Base-by-base conservation (phyloP, 2,113 vertebrate species). In the Antechinus flavipes region DNA sequence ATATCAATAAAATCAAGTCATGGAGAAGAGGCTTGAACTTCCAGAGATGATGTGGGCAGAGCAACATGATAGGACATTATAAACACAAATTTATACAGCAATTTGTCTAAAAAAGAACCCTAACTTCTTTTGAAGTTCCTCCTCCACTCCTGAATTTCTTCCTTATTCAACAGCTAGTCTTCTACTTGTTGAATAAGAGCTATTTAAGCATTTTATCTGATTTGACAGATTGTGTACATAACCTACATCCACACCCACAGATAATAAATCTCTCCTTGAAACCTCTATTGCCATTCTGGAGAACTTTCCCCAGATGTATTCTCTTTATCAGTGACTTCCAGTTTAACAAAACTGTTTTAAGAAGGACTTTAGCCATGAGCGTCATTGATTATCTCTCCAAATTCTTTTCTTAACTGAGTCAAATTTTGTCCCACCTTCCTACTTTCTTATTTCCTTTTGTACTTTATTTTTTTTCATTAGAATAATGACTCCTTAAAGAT, bases 181-280 rank as follows among this genome's bases (percentile, higher is more conserved):
- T 95, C 30, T 94, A 55, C 89, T 93, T 96, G 90, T 89, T 93
- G 91, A 95, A 93, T 90, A 92, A 93, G 0, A 89, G 93, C 19
- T 90, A 95, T 96, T 92, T 52, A 96, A 68, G 49, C 8, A 10
- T 96, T 96, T 96, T 95, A 95, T 97, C 54, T 93, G 50, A 95
- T 97, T 92, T 96, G 92, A 95, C 76, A 96, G 91, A 52, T 56
- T 95, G 61, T 30, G 94, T 91, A 89, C 7, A 50, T 6, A 50
- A 50, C 50, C 50, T 4, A 50, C 50, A 50, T 50, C 8, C 50
- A 50, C 50, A 50, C 47, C 47, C 47, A 47, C 47, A 47, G 8
- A 50, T 50, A 50, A 50, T 9, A 50, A 9, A 50, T 22, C 42
- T 1, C 16, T 84, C 16, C 35, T 84, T 84, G 68, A 84, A 84